phyloP scores from a whole-genome alignment of 2,113 vertebrate species.

The Oryctolagus cuniculus region DNA sequence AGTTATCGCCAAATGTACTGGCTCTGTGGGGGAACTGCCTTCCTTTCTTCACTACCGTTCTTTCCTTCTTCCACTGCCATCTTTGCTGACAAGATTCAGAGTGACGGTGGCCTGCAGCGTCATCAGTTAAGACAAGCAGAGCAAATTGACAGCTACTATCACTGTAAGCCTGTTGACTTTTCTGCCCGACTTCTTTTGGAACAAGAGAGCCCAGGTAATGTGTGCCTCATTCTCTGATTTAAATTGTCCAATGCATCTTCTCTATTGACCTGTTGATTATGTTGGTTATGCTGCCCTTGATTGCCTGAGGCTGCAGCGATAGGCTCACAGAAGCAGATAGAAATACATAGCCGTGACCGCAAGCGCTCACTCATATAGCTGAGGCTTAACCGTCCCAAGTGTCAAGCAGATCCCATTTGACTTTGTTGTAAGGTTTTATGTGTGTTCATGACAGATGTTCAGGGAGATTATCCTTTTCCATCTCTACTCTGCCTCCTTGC shows the following conservation, averaged over 20 bases:
- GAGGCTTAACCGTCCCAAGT: not conserved
- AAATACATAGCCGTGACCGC: fast-evolving
- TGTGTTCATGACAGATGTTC: constrained; percentile 71
- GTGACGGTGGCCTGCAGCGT: constrained; percentile 11
- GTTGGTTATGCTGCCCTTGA: not conserved
- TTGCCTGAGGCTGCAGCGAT: not conserved
- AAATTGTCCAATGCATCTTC: not conserved
- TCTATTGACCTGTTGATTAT: constrained; percentile 3
- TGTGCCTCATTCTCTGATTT: not conserved
- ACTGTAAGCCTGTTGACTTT: not conserved
- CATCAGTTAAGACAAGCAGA: constrained; percentile 20
- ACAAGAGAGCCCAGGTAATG: not conserved
- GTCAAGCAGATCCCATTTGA: not conserved
- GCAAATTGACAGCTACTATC: not conserved
- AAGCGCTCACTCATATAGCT: not conserved
- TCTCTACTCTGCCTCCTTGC: constrained; percentile 30
- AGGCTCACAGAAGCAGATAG: not conserved
- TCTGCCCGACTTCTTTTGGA: not conserved
- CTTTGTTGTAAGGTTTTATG: constrained; percentile 52
- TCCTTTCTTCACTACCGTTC: not conserved
- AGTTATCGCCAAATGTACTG: not conserved
- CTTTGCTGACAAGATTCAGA: constrained; percentile 40
- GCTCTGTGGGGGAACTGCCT: not conserved
- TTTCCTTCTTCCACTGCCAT: constrained; percentile 6
- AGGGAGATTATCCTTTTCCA: constrained; percentile 16